A percentile compares a stretch with the other conserved stretches of the same genome.
These are phyloP conservation scores for Myotis myotis DNA, from an alignment of 2,797 vertebrate genomes.

Conservation along the genomic window DNA sequence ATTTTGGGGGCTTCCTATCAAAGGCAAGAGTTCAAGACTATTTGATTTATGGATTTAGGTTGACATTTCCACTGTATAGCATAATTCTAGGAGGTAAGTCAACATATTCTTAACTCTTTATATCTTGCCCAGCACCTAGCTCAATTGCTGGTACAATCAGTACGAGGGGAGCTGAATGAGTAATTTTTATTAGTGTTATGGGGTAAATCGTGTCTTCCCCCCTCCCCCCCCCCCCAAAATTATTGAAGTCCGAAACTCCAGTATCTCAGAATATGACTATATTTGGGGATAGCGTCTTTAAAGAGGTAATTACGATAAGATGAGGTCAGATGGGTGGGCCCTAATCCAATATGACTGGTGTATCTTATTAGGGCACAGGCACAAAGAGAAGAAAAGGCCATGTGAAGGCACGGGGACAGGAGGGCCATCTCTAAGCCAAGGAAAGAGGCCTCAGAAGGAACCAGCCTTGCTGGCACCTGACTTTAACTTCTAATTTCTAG, in stretches of 20 bases:
- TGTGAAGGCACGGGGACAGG: not conserved
- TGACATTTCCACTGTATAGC: not conserved
- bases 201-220: not conserved
- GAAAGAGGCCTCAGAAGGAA: not conserved
- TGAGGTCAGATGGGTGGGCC: not conserved
- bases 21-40: not conserved
- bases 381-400: not conserved
- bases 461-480: not conserved
- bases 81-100: not conserved
- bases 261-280: not conserved
- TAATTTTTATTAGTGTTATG: not conserved
- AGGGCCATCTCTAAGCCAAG: not conserved
- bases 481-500: not conserved
- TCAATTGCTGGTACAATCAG: not conserved
- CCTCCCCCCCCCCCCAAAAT: not conserved
- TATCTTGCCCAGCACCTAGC: not conserved
- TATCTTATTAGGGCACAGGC: not conserved
- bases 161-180: not conserved
- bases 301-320: not conserved
- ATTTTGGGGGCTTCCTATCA: not conserved
- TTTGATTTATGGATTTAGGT: not conserved
- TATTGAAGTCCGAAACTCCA: not conserved
- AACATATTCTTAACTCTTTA: not conserved
- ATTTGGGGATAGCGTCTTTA: not conserved
- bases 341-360: not conserved